These are phyloP conservation scores for Paradoxurus hermaphroditus DNA, from an alignment of 2,113 vertebrate genomes.

Conservation along the genomic window DNA sequence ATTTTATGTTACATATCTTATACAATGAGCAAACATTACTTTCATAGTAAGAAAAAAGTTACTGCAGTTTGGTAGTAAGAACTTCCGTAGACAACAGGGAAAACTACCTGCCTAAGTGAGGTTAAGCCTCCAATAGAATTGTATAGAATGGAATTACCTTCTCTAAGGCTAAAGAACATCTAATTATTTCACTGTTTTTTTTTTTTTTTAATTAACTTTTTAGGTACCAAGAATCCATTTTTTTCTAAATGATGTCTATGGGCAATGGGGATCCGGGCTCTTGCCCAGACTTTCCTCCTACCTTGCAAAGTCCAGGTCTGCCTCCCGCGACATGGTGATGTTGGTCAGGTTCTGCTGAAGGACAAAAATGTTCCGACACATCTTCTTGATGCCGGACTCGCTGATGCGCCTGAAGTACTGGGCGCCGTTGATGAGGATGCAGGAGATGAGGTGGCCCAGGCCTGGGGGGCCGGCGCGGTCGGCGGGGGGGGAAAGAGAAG, in stretches of 20 bases:
- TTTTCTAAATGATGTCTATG: not conserved
- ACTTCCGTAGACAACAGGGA: not conserved
- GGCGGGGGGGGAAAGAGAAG: not conserved
- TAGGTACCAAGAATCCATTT: not conserved
- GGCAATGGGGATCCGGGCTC: not conserved
- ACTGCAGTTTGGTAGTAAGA: not conserved
- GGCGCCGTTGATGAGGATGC: constrained; percentile 98
- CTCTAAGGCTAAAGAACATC: not conserved
- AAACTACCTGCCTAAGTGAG: not conserved
- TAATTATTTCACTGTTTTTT: not conserved
- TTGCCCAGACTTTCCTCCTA: constrained; percentile 65
- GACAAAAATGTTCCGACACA: constrained; percentile 99
- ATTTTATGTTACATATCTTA: not conserved
- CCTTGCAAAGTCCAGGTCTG: constrained; percentile 98
- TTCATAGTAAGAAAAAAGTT: not conserved
- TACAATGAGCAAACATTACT: not conserved
- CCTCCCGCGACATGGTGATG: constrained; percentile 99
- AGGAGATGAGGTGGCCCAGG: constrained; percentile 97
- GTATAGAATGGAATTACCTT: not conserved
- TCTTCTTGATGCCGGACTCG: constrained; percentile 99
- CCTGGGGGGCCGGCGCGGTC: constrained; percentile 80
- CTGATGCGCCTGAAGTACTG: constrained; percentile 99
- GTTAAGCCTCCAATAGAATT: not conserved
- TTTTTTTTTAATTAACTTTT: not conserved
- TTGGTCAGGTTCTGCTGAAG: constrained; percentile 99